Evolutionary conservation across 2,797 vertebrate genomes (phyloP).

Genomic region (Numenius phaeopus): DNA sequence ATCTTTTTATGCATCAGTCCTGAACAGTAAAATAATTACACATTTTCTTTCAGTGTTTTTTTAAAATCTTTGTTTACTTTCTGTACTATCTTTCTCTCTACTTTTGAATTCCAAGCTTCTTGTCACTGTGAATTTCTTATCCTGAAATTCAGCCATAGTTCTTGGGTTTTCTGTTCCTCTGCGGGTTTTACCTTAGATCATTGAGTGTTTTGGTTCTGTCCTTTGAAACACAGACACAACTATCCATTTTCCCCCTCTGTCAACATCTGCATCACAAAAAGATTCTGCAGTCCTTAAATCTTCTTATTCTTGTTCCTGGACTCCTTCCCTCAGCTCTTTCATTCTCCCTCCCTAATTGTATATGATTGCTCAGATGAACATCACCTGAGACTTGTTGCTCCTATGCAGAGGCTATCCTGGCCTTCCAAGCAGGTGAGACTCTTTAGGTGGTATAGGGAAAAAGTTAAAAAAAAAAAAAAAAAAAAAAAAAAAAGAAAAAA

Average conservation of each 20-base stretch:
- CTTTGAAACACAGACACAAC: background rate
- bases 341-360: background rate
- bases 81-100: background rate
- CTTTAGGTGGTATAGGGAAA: background rate
- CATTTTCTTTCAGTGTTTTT: background rate
- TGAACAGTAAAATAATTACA: background rate
- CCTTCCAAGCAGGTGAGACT: background rate
- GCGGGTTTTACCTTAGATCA: background rate
- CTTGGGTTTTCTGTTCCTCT: background rate
- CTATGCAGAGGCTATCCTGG: background rate
- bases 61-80: background rate
- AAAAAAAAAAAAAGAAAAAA: no score
- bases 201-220: background rate
- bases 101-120: background rate
- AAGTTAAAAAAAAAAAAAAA: no score
- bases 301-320: background rate
- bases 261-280: background rate
- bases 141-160: background rate
- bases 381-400: background rate
- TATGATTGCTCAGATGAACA: background rate
- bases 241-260: background rate
- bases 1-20: background rate
- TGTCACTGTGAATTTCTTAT: background rate
- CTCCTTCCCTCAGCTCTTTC: background rate
- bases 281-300: background rate